These are phyloP conservation scores for Amiota communis DNA, from an alignment of 2,888 invertebrate species.

Conservation along the genomic window DNA sequence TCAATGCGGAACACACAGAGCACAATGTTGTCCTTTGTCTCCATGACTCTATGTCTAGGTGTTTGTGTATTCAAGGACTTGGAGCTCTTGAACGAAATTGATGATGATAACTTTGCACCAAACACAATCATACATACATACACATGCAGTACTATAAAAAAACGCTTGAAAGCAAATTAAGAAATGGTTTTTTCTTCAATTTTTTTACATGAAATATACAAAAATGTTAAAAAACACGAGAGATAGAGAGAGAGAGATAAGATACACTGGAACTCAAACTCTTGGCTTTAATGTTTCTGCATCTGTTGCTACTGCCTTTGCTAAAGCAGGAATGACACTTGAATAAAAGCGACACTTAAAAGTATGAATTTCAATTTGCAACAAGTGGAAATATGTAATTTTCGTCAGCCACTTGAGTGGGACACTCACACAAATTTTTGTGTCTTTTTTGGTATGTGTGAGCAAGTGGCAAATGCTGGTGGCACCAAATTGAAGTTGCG, in stretches of 20 bases:
- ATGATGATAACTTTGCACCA: slow-evolving; percentile 10
- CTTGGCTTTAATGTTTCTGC: not conserved
- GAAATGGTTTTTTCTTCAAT: not conserved
- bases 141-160: not conserved
- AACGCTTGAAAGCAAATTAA: slow-evolving; percentile 27
- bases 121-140: too few relatives aligned
- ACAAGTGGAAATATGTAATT: slow-evolving; percentile 27
- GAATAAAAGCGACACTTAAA: slow-evolving; percentile 11
- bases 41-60: too few relatives aligned
- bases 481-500: not conserved
- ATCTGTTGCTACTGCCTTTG: not conserved
- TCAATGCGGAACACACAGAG: not conserved
- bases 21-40: not conserved
- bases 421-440: not conserved
- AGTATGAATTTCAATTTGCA: slow-evolving; percentile 30
- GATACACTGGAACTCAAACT: slow-evolving; percentile 11
- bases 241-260: not conserved
- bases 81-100: slow-evolving; percentile 20
- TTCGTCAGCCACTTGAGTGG: slow-evolving; percentile 19
- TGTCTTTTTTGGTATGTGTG: too few relatives aligned
- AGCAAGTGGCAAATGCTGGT: not conserved
- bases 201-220: not conserved
- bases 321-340: not conserved
- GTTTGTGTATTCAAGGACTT: too few relatives aligned
- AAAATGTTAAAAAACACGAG: not conserved